These are phyloP conservation scores for Phanerotoma sp. DNA, from an alignment of 2,888 invertebrate genomes.

Conservation along the genomic window DNA sequence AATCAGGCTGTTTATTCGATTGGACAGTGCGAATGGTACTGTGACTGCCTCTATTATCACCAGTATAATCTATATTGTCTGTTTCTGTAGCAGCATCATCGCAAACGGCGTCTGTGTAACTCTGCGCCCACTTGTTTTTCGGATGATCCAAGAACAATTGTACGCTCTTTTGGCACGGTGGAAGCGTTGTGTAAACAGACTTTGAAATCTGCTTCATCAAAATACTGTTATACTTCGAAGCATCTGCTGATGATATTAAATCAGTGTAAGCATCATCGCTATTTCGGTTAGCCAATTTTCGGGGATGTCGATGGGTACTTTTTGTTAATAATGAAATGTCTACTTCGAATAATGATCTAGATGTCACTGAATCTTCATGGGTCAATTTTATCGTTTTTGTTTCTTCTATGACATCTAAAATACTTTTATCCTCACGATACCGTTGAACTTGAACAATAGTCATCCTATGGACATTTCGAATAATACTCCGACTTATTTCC, in stretches of 20 bases:
- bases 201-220: conserved; percentile 62
- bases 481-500: conserved; percentile 34
- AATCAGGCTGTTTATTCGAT: too few species aligned
- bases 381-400: background rate
- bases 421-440: too few species aligned
- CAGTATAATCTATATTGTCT: conserved; percentile 9
- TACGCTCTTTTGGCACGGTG: conserved; percentile 43
- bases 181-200: conserved; percentile 62
- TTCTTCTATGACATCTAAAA: background rate
- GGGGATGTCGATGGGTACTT: conserved; percentile 15
- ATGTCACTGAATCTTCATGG: too few species aligned
- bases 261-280: conserved; percentile 64
- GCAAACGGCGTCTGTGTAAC: conserved; percentile 33
- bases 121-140: conserved; percentile 53
- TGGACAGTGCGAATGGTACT: too few species aligned
- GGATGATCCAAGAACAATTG: conserved; percentile 52
- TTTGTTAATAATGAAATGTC: conserved; percentile 26
- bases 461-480: conserved; percentile 52
- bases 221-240: conserved; percentile 62
- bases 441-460: conserved; percentile 44
- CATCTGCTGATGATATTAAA: conserved; percentile 58
- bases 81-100: too few species aligned
- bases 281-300: conserved; percentile 55
- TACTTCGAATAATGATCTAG: conserved; percentile 66
- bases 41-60: conserved; percentile 7